Conservation (phyloP, 1,140 invertebrate species). For the Reticulitermes speratus region DNA sequence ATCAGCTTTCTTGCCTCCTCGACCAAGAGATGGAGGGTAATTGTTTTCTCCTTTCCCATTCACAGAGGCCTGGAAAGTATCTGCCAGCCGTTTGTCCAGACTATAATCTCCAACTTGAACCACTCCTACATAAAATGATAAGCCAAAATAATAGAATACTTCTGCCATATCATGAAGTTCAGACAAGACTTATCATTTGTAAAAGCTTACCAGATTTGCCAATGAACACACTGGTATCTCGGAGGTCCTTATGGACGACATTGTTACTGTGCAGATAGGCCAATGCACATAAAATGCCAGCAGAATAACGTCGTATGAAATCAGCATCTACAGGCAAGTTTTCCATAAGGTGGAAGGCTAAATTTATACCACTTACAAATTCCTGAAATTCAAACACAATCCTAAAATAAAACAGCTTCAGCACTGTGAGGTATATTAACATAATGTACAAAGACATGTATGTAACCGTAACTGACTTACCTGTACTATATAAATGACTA, state of each 20-base stretch:
- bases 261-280: constrained; percentile 74
- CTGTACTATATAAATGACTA: constrained; percentile 60
- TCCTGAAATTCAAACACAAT: constrained; percentile 49
- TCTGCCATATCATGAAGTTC: background rate
- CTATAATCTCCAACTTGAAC: constrained; percentile 70
- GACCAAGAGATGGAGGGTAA: constrained; percentile 56
- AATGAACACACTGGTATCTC: constrained; percentile 65
- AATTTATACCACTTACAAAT: constrained; percentile 58
- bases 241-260: constrained; percentile 73
- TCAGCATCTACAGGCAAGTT: constrained; percentile 58
- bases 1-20: constrained; percentile 70
- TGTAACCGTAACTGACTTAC: constrained; percentile 25
- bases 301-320: constrained; percentile 61
- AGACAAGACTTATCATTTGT: background rate
- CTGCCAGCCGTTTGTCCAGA: constrained; percentile 62
- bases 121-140: constrained; percentile 40
- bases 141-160: background rate
- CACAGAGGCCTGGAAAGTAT: constrained; percentile 46
- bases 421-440: background rate
- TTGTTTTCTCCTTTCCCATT: constrained; percentile 41
- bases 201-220: constrained; percentile 43
- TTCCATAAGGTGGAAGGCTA: constrained; percentile 55
- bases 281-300: constrained; percentile 64
- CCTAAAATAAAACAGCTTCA: constrained; percentile 21
- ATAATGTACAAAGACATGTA: background rate